Base-by-base conservation (phyloP, 2,113 vertebrate species). In the Ramphastos sulfuratus region DNA sequence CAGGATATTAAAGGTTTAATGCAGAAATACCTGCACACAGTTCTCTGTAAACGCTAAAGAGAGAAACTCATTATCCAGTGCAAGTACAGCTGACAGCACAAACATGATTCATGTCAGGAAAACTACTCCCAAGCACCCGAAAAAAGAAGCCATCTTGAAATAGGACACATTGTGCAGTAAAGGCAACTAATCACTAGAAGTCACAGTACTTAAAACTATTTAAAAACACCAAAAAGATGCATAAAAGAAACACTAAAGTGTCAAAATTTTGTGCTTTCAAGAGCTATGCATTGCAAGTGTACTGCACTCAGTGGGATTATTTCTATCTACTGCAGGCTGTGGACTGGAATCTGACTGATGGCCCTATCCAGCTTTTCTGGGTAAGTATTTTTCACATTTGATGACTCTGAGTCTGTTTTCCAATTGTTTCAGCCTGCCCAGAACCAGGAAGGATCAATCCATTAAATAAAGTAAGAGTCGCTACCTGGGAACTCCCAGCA, bases 341-440 rank as follows among this genome's bases (percentile, higher is more conserved):
- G 44, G 50, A 21, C 65, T 54, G 21, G 52, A 56, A 35, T 59
- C 35, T 48, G n/a, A 12, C 33, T 59, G 42, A 46, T 5, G 2
- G 52, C 44, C 30, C 46, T 16, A 1, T 4, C 54, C 0, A 0
- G 35, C 27, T 77, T 58, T 71, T 58, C 69, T 80, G 37, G 33
- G 8, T 15, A 33, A 46, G 11, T 15, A 50, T 19, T 52, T 27
- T 48, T 64, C 69, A 44, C 0, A 0, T 74, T 7, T 35, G 35
- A 25, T 39, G 76, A 64, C 46, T 44, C 14, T 2, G 5, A 72
- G 50, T 39, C 64, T 83, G 11, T 58, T 90, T 86, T 86, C 63
- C 66, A 31, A 33, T 39, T 54, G 37, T 64, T 86, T 66, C 83
- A 78, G 69, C 30, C 8, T 27, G 58, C 33, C 2, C 28, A 81